These are phyloP conservation scores for Latrodectus geometricus DNA, from an alignment of 1,140 invertebrate genomes.

Conservation along the genomic window DNA sequence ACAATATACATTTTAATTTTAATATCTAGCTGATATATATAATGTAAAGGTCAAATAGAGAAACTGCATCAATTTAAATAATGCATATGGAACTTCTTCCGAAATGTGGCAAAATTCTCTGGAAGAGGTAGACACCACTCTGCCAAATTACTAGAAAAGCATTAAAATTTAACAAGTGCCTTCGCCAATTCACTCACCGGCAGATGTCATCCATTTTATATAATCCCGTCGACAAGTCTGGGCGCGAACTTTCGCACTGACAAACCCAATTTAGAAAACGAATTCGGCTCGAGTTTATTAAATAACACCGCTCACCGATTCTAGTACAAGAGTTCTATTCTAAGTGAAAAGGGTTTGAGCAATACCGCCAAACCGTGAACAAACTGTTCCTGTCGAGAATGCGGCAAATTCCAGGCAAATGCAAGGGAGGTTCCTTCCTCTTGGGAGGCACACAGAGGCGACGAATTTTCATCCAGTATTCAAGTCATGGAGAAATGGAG, in stretches of 20 bases:
- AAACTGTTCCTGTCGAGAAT: not conserved
- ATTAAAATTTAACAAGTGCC: too few species aligned
- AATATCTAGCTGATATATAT: too few species aligned
- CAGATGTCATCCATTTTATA: not conserved
- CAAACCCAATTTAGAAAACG: not conserved
- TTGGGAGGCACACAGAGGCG: not conserved
- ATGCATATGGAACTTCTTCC: too few species aligned
- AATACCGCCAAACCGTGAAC: not conserved
- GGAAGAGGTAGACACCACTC: too few species aligned
- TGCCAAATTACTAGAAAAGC: too few species aligned
- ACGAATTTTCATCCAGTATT: slow-evolving; percentile 28
- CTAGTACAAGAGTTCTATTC: not conserved
- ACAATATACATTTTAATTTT: too few species aligned
- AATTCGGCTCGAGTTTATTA: not conserved
- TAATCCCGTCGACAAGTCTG: not conserved
- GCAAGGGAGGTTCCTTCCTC: not conserved
- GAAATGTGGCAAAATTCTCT: too few species aligned
- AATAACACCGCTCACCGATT: not conserved
- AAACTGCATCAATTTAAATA: too few species aligned
- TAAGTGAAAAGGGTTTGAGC: not conserved
- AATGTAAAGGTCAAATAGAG: too few species aligned
- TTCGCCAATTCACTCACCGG: too few species aligned
- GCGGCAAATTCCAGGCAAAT: not conserved
- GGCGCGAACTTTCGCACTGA: not conserved
- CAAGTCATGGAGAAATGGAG: not conserved